Base-by-base conservation (phyloP, 2,113 vertebrate species). In the Bothrops jararaca region DNA sequence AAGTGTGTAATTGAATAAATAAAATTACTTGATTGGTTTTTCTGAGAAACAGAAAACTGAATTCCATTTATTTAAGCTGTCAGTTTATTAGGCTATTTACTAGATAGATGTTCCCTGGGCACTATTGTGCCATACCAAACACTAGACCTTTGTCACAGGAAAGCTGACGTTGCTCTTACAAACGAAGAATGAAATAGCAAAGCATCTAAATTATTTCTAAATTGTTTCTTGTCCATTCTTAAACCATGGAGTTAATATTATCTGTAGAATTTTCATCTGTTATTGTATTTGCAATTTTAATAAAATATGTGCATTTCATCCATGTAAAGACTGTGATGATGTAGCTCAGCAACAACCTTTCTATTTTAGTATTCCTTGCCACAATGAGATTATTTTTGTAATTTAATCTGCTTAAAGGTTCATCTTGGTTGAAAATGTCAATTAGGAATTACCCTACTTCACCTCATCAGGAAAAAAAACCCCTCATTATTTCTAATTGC, bases 331-430 rank as follows among this genome's bases (percentile, higher is more conserved):
- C n/a, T 0, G 0, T 9, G 22, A 18, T 50, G 23, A 39, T 39
- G 39, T 45, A 89, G 58, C 85, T 91, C 29, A 91, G 94, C 91
- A 57, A 74, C n/a, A 80, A 42, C 42, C n/a, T 89, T 91, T 52
- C 64, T 92, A 92, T 56, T 90, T 93, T 93, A 34, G 94, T 86
- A 93, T 95, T 56, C 42, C 20, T 85, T 64, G 48, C 90, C 85
- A 95, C 89, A 1, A 24, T 22, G 69, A 54, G 89, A 95, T 96
- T 95, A 96, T 95, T 95, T 90, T 94, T 93, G 92, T 86, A 89
- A 45, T 57, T 18, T 97, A 95, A 96, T 96, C 96, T 60, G 4
- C 29, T 69, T 69, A 69, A 69, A 69, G 29, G 29, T 69, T 34
- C 64, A 69, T 34, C 12, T 69, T 69, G 29, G 64, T 34, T 0